phyloP scores from a whole-genome alignment of 2,888 invertebrate species.

The Perizoma flavofasciatum region DNA sequence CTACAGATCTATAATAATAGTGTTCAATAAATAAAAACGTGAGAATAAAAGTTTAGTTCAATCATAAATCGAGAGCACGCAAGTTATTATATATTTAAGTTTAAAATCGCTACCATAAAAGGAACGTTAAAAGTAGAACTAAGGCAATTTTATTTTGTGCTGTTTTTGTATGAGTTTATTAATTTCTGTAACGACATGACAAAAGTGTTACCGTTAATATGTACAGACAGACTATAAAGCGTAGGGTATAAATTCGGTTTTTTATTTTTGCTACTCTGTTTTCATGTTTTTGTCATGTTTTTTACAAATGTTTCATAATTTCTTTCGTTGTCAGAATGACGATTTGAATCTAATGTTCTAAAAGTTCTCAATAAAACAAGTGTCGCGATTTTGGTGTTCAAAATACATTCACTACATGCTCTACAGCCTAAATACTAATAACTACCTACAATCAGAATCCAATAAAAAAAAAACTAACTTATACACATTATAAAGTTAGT shows the following conservation, averaged over 20 bases:
- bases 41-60: slow-evolving; percentile 7
- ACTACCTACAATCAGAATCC: slow-evolving; percentile 69
- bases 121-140: slow-evolving; percentile 30
- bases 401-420: slow-evolving; percentile 20
- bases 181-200: slow-evolving; percentile 8
- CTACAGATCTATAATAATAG: slow-evolving; percentile 14
- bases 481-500: slow-evolving; percentile 68
- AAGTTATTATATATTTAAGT: slow-evolving; percentile 9
- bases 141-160: slow-evolving; percentile 36
- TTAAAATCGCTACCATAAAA: slow-evolving; percentile 23
- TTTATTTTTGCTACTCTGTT: slow-evolving; percentile 9
- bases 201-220: slow-evolving; percentile 10
- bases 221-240: slow-evolving; percentile 18
- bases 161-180: slow-evolving; percentile 13
- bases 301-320: background rate
- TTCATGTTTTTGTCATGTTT: background rate
- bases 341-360: background rate
- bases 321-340: background rate
- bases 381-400: slow-evolving; percentile 27
- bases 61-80: slow-evolving; percentile 19
- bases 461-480: slow-evolving; percentile 67
- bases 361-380: slow-evolving; percentile 11
- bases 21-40: slow-evolving; percentile 23
- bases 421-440: slow-evolving; percentile 40
- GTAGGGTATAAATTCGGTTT: slow-evolving; percentile 30